Base-by-base conservation (phyloP, 2,888 invertebrate genomes). In the Lepas anatifera region DNA sequence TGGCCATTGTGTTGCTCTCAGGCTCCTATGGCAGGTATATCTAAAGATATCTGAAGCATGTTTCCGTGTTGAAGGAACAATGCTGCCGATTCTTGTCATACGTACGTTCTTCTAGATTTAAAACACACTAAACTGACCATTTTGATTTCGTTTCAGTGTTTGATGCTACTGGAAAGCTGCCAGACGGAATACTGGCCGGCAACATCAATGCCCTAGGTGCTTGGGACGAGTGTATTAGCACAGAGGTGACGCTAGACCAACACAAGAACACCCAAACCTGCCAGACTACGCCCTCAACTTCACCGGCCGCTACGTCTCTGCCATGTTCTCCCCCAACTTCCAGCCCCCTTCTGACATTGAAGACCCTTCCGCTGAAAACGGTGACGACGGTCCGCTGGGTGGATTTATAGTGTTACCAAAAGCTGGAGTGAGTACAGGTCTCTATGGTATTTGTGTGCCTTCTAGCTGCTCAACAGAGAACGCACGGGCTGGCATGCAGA, bases 101-200 rank as follows among this genome's bases (percentile, higher is more conserved):
- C n/a, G n/a, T n/a, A n/a, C n/a, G n/a, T n/a, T n/a, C n/a, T n/a
- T n/a, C n/a, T n/a, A n/a, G n/a, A n/a, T n/a, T n/a, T n/a, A n/a
- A n/a, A n/a, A n/a, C n/a, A n/a, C n/a, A n/a, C n/a, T n/a, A n/a
- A n/a, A n/a, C n/a, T 41, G 41, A 41, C 41, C 16, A 13, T 16
- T 16, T 1, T 16, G 11, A 13, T 41, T 4, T 41, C 41, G 10
- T 41, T 16, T 13, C 75, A 83, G 83, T 83, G 83, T 74, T 82
- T 39, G 83, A 84, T 75, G 77, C 83, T 1, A 81, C 81, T 3
- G 81, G 82, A 3, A 83, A 83, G 75, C 73, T 82, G 1, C 83
- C 81, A 43, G 77, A 80, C 13, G 83, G 83, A 4, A 72, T 83
- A 25, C 74, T 83, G 10, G 72, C 76, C 16, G 83, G 83, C 0